These are phyloP conservation scores for Phaethon lepturus DNA, from an alignment of 2,113 vertebrate species.

Conservation along the genomic window DNA sequence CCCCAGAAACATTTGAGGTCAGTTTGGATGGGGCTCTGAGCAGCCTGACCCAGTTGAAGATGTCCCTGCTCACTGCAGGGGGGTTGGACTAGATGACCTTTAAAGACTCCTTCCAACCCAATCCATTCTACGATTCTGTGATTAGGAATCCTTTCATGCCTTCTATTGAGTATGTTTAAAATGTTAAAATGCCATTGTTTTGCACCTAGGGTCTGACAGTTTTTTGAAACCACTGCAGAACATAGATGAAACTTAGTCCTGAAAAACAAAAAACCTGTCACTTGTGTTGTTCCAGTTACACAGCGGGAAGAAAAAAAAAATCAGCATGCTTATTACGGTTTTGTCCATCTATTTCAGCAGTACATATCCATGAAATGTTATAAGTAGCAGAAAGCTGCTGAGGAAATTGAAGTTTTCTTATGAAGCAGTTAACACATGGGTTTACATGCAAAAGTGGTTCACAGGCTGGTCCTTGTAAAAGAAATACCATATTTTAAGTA, in stretches of 20 bases:
- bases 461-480: not conserved
- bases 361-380: not conserved
- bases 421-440: not conserved
- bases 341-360: too few relatives aligned
- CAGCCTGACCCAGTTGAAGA: too few relatives aligned
- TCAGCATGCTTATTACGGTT: not conserved
- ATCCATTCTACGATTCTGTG: too few relatives aligned
- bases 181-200: not conserved
- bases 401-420: not conserved
- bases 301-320: not conserved
- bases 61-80: too few relatives aligned
- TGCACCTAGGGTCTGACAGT: accelerated
- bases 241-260: not conserved
- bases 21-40: too few relatives aligned
- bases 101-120: too few relatives aligned
- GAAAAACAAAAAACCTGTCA: not conserved
- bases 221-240: not conserved
- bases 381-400: not conserved
- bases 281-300: not conserved
- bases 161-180: not conserved
- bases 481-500: not conserved
- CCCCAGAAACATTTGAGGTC: too few relatives aligned
- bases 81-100: too few relatives aligned
- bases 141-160: not conserved
- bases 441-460: not conserved